A percentile compares a stretch with the other conserved stretches of the same genome.
These are phyloP conservation scores for Megalops cyprinoides DNA, from an alignment of 2,797 vertebrate genomes.

Conservation along the genomic window DNA sequence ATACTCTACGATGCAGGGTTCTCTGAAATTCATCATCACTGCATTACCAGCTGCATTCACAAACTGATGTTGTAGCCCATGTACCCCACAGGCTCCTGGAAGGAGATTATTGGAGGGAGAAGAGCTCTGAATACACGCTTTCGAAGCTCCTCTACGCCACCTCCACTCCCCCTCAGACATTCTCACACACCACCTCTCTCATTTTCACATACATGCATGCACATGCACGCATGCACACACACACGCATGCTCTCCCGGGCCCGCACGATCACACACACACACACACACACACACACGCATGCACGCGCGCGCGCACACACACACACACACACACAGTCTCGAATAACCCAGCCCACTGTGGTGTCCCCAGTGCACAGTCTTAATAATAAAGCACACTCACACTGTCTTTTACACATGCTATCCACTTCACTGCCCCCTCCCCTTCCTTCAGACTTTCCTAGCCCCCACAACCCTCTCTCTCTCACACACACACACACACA, in stretches of 20 bases:
- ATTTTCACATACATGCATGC: background rate
- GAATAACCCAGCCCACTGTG: background rate
- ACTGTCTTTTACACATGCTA: too few species aligned
- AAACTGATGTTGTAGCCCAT: background rate
- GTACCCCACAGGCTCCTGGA: background rate
- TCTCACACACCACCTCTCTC: background rate
- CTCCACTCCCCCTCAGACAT: background rate
- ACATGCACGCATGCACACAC: background rate
- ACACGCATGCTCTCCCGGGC: background rate
- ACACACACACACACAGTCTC: background rate
- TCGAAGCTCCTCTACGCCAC: background rate
- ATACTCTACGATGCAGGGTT: background rate
- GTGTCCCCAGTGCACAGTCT: too few species aligned
- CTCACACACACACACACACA: too few species aligned
- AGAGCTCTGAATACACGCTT: background rate
- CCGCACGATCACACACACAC: background rate
- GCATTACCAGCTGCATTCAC: background rate
- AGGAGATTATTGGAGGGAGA: background rate
- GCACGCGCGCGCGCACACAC: background rate
- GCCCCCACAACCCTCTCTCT: too few species aligned
- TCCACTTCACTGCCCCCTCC: background rate
- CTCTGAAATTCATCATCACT: background rate
- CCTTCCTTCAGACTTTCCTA: too few species aligned
- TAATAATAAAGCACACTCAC: too few species aligned
- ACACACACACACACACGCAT: constrained; percentile 45